A percentile compares a stretch with the other conserved stretches of the same genome.
phyloP scores from a whole-genome alignment of 2,797 vertebrate species.

The Trematomus bernacchii region DNA sequence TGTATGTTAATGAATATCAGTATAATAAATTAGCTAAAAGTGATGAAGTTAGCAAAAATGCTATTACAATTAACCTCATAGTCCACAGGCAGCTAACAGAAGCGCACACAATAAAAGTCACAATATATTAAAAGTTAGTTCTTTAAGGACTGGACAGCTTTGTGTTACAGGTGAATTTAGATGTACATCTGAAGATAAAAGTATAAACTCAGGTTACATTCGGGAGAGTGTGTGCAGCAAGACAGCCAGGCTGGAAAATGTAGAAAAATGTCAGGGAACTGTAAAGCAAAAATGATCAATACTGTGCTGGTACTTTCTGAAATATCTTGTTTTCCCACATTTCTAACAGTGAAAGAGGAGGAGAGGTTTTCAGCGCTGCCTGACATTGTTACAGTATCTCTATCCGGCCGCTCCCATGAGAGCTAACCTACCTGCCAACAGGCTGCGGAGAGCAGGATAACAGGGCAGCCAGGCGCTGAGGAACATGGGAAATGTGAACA shows the following conservation, averaged over 20 bases:
- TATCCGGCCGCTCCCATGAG: background rate
- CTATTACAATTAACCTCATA: no score
- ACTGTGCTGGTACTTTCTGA: background rate
- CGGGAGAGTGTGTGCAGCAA: no score
- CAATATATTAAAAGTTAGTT: no score
- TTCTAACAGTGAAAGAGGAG: background rate
- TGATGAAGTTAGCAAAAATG: no score
- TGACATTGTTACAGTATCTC: background rate
- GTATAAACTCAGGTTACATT: no score
- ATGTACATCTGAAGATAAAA: background rate
- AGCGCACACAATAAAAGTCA: no score
- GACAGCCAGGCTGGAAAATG: background rate
- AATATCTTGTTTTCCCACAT: background rate
- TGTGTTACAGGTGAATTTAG: background rate
- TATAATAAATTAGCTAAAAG: no score
- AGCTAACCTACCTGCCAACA: background rate
- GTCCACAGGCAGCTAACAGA: no score
- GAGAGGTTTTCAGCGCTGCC: background rate
- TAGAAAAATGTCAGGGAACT: background rate
- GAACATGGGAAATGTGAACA: constrained; percentile 12
- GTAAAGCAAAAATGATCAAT: no score
- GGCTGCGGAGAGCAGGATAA: background rate
- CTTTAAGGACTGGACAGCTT: background rate
- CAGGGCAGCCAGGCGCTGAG: constrained; percentile 4
- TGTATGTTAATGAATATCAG: no score